Conservation (phyloP, 1,140 invertebrate genomes). For the Diorhabda sublineata region DNA sequence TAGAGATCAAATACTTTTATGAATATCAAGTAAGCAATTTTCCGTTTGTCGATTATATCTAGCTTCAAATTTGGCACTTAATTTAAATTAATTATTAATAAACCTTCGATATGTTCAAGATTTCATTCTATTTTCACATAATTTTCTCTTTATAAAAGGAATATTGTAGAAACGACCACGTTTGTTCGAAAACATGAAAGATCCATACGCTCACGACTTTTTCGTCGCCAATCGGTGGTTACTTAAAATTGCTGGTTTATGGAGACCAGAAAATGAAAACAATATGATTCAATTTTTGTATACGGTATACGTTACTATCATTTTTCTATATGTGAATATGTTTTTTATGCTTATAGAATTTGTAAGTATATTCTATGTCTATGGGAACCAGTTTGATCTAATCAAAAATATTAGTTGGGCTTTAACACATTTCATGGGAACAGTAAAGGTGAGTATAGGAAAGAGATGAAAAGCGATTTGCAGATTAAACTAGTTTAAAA, state of each 20-base stretch:
- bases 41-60: no score
- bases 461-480: no score
- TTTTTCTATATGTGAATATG: slow-evolving; percentile 39
- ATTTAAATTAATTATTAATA: not conserved
- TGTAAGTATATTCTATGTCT: slow-evolving; percentile 33
- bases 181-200: not conserved
- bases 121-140: not conserved
- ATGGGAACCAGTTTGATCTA: slow-evolving; percentile 31
- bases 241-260: slow-evolving; percentile 35
- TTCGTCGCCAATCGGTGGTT: slow-evolving; percentile 38
- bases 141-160: not conserved
- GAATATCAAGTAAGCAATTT: no score
- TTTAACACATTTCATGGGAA: slow-evolving; percentile 39
- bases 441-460: slow-evolving; percentile 28
- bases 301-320: slow-evolving; percentile 30
- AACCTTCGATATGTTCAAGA: not conserved
- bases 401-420: slow-evolving; percentile 42
- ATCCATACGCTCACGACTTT: slow-evolving; percentile 34
- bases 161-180: not conserved
- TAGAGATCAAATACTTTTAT: no score
- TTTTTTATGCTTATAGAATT: slow-evolving; percentile 39
- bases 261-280: slow-evolving; percentile 30
- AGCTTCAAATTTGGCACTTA: not conserved
- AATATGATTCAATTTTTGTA: slow-evolving; percentile 26
- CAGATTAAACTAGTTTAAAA: no score